Evolutionary conservation across 2,888 invertebrate species (phyloP).

Genomic region (Meta bourneti): DNA sequence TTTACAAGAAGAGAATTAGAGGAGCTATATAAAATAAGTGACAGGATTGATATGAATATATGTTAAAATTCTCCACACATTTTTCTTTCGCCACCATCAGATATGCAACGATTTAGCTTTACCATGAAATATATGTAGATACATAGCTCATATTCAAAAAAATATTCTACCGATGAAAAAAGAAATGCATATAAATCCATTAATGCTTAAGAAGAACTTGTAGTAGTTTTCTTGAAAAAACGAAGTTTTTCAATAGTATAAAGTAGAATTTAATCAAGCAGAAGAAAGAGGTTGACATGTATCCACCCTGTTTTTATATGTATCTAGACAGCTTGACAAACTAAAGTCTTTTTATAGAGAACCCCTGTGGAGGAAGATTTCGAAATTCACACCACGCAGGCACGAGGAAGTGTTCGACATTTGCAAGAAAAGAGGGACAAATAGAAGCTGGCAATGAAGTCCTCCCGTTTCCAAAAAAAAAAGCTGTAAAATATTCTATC

Average conservation of each 20-base stretch:
- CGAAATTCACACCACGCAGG: conserved; percentile 17
- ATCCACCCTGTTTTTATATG: conserved; percentile 10
- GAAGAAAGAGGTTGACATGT: not conserved
- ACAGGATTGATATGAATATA: no score
- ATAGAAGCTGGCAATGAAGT: not conserved
- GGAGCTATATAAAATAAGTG: no score
- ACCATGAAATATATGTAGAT: no score
- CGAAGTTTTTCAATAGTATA: not conserved
- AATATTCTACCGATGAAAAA: no score
- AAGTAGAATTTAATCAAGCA: conserved; percentile 16
- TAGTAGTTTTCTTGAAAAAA: not conserved
- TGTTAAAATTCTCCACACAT: no score
- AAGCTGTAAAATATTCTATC: not conserved
- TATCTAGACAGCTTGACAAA: conserved; percentile 16
- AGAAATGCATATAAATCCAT: no score
- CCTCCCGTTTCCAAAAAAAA: conserved; percentile 2
- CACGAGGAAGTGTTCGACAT: conserved; percentile 10
- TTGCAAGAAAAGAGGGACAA: conserved; percentile 13
- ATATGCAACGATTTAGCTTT: no score
- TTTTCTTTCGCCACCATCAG: no score
- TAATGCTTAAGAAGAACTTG: no score
- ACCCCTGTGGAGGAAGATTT: not conserved
- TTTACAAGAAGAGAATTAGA: no score
- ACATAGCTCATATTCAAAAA: no score
- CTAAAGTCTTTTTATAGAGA: conserved; percentile 11